Conservation (phyloP, 2,888 invertebrate genomes). For the Amblyjoppa fuscipennis region DNA sequence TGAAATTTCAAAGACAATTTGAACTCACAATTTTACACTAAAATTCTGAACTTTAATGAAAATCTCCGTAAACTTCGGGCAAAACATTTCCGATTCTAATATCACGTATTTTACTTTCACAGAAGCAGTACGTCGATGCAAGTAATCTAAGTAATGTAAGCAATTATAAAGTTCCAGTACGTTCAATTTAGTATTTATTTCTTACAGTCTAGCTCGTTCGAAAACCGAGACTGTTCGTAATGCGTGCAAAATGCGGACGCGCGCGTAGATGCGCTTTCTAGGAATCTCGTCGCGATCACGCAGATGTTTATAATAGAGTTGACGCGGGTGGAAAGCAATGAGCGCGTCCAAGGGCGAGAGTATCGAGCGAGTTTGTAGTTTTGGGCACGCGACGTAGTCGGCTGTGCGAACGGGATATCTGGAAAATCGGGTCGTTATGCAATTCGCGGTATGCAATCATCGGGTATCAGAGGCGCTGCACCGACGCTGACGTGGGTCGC, state of each 20-base stretch:
- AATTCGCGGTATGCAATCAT: conserved; percentile 49
- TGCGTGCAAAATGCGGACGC: conserved; percentile 23
- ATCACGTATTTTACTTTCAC: too few relatives aligned
- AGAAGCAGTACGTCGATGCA: too few relatives aligned
- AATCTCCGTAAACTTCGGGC: too few relatives aligned
- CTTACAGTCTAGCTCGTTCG: not conserved
- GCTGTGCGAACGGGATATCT: conserved; percentile 23
- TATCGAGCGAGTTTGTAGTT: conserved; percentile 38
- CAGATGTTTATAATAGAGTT: conserved; percentile 54
- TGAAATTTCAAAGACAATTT: too few relatives aligned
- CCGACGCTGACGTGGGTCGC: conserved; percentile 5
- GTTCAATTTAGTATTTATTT: too few relatives aligned
- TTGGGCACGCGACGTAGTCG: not conserved
- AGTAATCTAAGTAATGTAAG: too few relatives aligned
- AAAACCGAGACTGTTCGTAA: conserved; percentile 18
- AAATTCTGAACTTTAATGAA: too few relatives aligned
- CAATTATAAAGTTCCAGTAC: too few relatives aligned
- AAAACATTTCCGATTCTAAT: too few relatives aligned
- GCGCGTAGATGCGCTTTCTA: conserved; percentile 46
- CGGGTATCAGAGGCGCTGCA: conserved; percentile 33
- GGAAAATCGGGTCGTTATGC: conserved; percentile 54
- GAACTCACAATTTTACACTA: too few relatives aligned
- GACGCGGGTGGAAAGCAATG: conserved; percentile 15
- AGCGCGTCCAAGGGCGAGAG: conserved; percentile 28
- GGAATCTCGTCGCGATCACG: conserved; percentile 13